A percentile compares a stretch with the other conserved stretches of the same genome.
Evolutionary conservation across 2,113 vertebrate species (phyloP).

Genomic region (Hyperopisus bebe): DNA sequence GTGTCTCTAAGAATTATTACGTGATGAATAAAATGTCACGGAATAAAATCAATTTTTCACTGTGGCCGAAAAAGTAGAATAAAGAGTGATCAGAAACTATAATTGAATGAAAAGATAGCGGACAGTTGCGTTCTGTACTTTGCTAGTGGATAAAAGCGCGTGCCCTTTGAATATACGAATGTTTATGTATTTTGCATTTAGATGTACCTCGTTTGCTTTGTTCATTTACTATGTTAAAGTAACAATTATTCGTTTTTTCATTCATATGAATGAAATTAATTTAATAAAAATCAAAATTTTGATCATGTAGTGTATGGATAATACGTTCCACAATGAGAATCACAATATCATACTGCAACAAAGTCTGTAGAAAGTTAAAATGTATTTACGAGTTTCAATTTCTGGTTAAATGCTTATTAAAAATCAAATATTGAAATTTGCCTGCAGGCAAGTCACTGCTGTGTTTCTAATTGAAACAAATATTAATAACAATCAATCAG

Average conservation of each 20-base stretch:
- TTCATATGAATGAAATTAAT: not conserved
- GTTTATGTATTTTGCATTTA: not conserved
- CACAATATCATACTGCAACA: not conserved
- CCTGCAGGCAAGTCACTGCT: not conserved
- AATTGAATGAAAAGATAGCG: not conserved
- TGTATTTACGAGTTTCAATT: not conserved
- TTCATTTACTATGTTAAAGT: not conserved
- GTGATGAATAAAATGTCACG: not conserved
- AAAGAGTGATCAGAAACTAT: not conserved
- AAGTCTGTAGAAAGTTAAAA: not conserved
- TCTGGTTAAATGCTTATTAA: not conserved
- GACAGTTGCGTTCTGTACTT: not conserved
- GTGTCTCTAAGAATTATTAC: not conserved
- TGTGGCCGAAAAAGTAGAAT: not conserved
- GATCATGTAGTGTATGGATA: not conserved
- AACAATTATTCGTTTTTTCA: not conserved
- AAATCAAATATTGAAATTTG: not conserved
- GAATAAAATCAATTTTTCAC: not conserved
- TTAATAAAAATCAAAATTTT: not conserved
- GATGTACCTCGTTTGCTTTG: not conserved
- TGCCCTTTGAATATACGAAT: not conserved
- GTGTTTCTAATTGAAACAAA: not conserved
- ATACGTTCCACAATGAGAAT: not conserved
- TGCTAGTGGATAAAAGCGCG: not conserved
- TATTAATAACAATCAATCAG: not conserved